Conservation (phyloP, 2,113 vertebrate species). For the mouse (Mus musculus) region GRCm39 chr6:124856001-124856500, state of each 20-base stretch:
- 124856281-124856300: accelerated
- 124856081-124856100: not conserved
- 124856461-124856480: not conserved
- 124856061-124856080: constrained; percentile 13
- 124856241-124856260: no score
- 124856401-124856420: constrained; percentile 16
- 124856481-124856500: not conserved
- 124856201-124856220: not conserved
- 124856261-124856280: not conserved
- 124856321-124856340: not conserved
- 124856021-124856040: not conserved
- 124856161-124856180: not conserved
- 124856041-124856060: constrained; percentile 5
- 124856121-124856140: not conserved
- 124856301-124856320: not conserved
- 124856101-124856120: not conserved
- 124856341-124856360: accelerated
- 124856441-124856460: not conserved
- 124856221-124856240: not conserved
- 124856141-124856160: not conserved
- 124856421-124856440: not conserved
- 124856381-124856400: not conserved
- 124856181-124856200: not conserved
- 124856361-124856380: constrained; percentile 47
- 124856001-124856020: not conserved